Evolutionary conservation across 2,888 invertebrate species (phyloP), one percentile per base, ranked within the genome.

Genomic region (Rhagophthalmus giganteus): DNA sequence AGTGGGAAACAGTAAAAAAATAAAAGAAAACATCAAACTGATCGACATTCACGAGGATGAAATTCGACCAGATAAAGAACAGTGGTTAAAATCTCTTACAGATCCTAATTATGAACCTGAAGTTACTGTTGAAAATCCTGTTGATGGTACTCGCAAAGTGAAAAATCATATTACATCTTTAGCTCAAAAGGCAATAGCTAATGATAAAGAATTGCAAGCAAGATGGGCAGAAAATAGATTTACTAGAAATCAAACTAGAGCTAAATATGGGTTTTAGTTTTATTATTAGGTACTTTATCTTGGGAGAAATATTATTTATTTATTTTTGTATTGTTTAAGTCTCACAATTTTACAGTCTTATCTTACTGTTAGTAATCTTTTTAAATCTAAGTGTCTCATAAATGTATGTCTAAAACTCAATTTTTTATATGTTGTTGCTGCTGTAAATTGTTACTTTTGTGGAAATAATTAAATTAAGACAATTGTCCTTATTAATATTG

Each of bases 91-190:
- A 63, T 87, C 89, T 0, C 73, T 91, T 26, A 67, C 68, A 53
- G 87, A 90, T 58, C 85, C 86, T 34, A 85, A 83, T 11, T 74
- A 70, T 1, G 57, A 81, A 58, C 62, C 78, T 63, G 73, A 77
- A 74, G 57, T 78, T 69, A 66, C 79, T 73, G 46, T 69, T 77
- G 58, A 70, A 79, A 71, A 81, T 76, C 82, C 79, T 72, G 78
- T 77, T 63, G 72, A 74, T 63, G 67, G 68, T 9, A 75, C 81
- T 68, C 69, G 79, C 74, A 84, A 85, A 60, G 81, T 87, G 60
- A 96, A 96, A 74, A 95, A 97, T 80, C 96, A 97, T 78, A 96
- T 97, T 63, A 96, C 95, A 1, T 96, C 94, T 74, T 79, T 97
- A 60, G 96, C 95, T 12, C 87, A 88, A 72, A 85, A 85, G 84